Evolutionary conservation across 1,140 invertebrate species (phyloP).

Genomic region (Macrocentrus cingulum): DNA sequence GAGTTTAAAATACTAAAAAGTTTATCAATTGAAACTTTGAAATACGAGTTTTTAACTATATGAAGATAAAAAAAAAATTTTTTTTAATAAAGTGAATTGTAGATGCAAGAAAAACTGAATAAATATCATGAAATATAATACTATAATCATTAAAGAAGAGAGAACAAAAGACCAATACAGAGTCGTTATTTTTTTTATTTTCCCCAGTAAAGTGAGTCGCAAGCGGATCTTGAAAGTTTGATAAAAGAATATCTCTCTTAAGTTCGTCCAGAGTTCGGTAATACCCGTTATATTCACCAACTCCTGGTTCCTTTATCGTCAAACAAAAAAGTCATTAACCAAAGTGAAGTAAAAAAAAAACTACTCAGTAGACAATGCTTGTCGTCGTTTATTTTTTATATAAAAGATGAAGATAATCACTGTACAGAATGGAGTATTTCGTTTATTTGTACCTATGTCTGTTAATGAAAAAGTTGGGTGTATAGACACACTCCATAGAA

Average conservation of each 20-base stretch:
- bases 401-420: slow-evolving; percentile 10
- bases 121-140: too few relatives aligned
- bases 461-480: slow-evolving; percentile 12
- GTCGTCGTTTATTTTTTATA: background rate
- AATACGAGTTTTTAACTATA: too few relatives aligned
- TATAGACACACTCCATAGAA: slow-evolving; percentile 5
- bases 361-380: background rate
- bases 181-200: too few relatives aligned
- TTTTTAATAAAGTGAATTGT: too few relatives aligned
- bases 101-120: too few relatives aligned
- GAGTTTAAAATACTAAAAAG: too few relatives aligned
- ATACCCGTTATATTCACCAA: slow-evolving; percentile 4
- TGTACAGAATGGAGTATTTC: background rate
- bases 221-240: background rate
- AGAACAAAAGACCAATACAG: too few relatives aligned
- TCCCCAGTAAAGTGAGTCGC: too few relatives aligned
- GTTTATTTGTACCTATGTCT: background rate
- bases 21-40: too few relatives aligned
- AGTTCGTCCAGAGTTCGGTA: slow-evolving; percentile 8
- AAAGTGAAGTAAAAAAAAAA: background rate
- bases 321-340: slow-evolving; percentile 7
- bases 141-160: too few relatives aligned
- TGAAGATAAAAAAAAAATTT: too few relatives aligned
- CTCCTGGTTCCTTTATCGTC: background rate
- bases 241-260: background rate